Percentiles rank a stretch among this genome's conserved stretches.
These are phyloP conservation scores for Chaenocephalus aceratus DNA, from an alignment of 2,113 vertebrate genomes.

Conservation along the genomic window DNA sequence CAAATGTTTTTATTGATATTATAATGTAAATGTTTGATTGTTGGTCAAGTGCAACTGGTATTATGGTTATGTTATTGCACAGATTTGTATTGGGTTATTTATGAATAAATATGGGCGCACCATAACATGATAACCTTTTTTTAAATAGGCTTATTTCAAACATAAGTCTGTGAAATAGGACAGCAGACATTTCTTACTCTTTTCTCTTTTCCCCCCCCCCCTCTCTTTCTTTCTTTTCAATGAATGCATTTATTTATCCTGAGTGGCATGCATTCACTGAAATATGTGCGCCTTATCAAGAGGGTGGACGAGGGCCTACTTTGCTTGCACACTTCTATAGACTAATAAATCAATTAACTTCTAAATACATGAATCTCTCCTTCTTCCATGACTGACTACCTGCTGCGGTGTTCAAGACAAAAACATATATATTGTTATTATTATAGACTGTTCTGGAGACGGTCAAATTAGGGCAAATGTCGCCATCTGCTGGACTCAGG, in stretches of 20 bases:
- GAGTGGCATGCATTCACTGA: neutral
- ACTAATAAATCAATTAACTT: neutral
- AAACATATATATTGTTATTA: no score
- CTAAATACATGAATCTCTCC: neutral
- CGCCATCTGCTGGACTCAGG: constrained; percentile 29
- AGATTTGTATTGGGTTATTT: no score
- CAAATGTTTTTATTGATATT: no score
- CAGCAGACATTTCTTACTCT: neutral
- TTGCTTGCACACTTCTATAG: neutral
- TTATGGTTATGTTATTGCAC: no score
- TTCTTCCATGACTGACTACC: neutral
- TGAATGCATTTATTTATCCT: neutral
- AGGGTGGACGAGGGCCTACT: neutral
- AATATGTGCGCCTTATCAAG: neutral
- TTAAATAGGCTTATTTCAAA: no score
- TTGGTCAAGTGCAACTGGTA: no score
- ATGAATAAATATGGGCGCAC: no score
- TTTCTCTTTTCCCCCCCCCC: no score
- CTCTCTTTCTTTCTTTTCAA: neutral
- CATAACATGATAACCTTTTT: no score
- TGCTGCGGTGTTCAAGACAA: neutral
- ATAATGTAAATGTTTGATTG: no score
- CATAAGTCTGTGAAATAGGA: neutral
- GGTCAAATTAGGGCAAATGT: neutral
- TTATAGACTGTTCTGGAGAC: neutral